Percentiles rank a stretch among this genome's conserved stretches.
Conservation (phyloP, 2,113 vertebrate species). For the Oxyruncus cristatus region DNA sequence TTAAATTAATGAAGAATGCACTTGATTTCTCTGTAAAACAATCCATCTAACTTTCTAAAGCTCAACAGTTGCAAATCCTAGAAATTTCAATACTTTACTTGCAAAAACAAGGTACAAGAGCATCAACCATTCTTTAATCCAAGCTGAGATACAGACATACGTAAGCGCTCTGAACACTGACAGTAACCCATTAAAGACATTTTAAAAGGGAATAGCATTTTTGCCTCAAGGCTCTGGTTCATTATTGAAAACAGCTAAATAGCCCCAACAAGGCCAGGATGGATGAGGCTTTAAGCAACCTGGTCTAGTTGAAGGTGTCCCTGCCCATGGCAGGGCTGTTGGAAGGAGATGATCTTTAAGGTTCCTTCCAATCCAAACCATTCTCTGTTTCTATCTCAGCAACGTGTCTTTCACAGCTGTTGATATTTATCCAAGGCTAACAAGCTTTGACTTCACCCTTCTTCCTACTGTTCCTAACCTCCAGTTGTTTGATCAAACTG, state of each 20-base stretch:
- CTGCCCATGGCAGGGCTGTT: background rate
- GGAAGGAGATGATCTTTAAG: background rate
- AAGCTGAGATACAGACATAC: background rate
- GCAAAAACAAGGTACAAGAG: background rate
- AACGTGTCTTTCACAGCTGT: background rate
- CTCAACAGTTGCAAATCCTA: background rate
- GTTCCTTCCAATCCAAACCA: background rate
- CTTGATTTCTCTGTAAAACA: background rate
- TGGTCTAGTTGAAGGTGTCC: background rate
- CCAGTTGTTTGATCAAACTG: slow-evolving; percentile 89
- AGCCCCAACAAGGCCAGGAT: background rate
- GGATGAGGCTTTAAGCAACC: background rate
- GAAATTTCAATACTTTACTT: background rate
- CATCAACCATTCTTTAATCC: background rate
- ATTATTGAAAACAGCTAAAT: background rate
- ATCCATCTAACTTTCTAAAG: background rate
- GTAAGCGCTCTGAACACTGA: background rate
- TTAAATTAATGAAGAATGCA: background rate
- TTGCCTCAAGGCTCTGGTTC: background rate
- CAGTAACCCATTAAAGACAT: background rate
- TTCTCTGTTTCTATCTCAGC: background rate
- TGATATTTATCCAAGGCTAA: background rate
- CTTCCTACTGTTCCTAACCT: slow-evolving; percentile 75
- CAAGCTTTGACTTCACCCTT: background rate
- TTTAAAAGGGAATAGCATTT: background rate